phyloP scores from a whole-genome alignment of 2,888 invertebrate genomes.

The Cryptus viduatorius region DNA sequence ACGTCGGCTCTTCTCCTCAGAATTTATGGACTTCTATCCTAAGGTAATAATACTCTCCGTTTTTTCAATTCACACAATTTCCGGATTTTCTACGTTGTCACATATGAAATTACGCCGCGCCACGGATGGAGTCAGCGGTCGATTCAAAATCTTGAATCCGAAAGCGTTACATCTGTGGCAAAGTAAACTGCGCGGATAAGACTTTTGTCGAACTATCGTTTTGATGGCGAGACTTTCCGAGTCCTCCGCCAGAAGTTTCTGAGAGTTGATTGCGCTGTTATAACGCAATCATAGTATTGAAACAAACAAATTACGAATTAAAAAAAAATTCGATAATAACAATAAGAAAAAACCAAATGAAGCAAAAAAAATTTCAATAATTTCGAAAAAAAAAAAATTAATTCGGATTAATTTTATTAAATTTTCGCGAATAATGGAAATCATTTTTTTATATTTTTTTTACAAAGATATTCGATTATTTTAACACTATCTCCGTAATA shows the following conservation, averaged over 20 bases:
- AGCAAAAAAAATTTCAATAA: not conserved
- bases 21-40: slow-evolving; percentile 97
- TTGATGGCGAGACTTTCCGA: slow-evolving; percentile 56
- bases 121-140: slow-evolving; percentile 72
- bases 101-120: slow-evolving; percentile 1
- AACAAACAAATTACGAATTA: slow-evolving; percentile 60
- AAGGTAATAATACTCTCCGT: slow-evolving; percentile 86
- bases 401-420: not conserved
- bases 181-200: slow-evolving; percentile 63
- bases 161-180: slow-evolving; percentile 74
- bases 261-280: slow-evolving; percentile 68
- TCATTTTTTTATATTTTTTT: too few species aligned
- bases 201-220: slow-evolving; percentile 61
- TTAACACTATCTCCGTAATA: too few species aligned
- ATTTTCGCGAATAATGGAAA: not conserved
- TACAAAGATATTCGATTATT: too few species aligned
- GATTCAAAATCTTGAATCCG: slow-evolving; percentile 55
- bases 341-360: too few species aligned
- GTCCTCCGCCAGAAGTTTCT: slow-evolving; percentile 66
- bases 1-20: slow-evolving; percentile 94
- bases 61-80: not conserved
- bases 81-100: not conserved
- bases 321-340: not conserved
- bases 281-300: slow-evolving; percentile 70
- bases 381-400: not conserved